Conservation (phyloP, 2,797 vertebrate genomes). For the Nyctibius grandis region DNA sequence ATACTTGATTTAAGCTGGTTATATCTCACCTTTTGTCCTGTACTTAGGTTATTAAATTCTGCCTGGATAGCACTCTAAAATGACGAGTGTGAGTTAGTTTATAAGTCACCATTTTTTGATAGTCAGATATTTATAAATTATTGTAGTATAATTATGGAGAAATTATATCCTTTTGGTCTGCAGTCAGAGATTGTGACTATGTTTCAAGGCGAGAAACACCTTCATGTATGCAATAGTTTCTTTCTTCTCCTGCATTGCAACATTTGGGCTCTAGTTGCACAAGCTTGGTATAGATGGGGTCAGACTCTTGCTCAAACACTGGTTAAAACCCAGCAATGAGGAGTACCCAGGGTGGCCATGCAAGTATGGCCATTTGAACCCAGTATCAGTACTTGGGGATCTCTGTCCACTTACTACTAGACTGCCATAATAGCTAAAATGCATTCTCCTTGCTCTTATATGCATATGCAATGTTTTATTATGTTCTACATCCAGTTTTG, state of each 20-base stretch:
- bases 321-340: neutral
- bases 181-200: neutral
- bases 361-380: neutral
- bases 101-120: neutral
- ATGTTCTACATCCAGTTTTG: neutral
- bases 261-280: neutral
- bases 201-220: neutral
- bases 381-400: neutral
- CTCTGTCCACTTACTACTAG: neutral
- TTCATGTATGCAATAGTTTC: neutral
- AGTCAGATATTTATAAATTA: neutral
- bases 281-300: neutral
- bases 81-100: neutral
- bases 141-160: neutral
- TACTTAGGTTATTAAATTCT: neutral
- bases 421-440: neutral
- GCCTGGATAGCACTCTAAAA: neutral
- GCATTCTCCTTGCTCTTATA: neutral
- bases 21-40: neutral
- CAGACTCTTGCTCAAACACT: neutral
- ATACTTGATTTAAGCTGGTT: neutral
- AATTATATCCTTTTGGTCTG: neutral
- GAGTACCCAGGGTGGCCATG: fast-evolving
- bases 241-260: neutral
- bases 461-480: neutral